These are phyloP conservation scores for Paracentrotus lividus DNA, from an alignment of 53 echinoderm and acorn worm species.

Conservation along the genomic window DNA sequence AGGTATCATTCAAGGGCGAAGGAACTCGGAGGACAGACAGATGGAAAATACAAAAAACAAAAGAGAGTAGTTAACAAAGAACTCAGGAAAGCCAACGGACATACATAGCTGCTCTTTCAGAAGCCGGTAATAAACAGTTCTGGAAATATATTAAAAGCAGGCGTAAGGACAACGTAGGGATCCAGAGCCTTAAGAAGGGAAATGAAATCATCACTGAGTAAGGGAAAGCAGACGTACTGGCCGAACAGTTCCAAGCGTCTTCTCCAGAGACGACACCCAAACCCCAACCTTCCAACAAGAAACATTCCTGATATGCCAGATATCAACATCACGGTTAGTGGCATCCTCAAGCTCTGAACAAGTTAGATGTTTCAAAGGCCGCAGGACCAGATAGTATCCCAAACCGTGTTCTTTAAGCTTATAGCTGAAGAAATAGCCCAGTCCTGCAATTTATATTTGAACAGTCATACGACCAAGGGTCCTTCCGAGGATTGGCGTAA, in stretches of 20 bases:
- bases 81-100: slow-evolving; percentile 28
- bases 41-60: background rate
- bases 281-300: slow-evolving; percentile 12
- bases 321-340: background rate
- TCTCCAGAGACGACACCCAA: background rate
- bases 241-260: slow-evolving; percentile 71
- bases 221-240: slow-evolving; percentile 62
- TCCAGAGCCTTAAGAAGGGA: slow-evolving; percentile 61
- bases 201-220: slow-evolving; percentile 62
- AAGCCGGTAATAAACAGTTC: slow-evolving; percentile 40
- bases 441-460: slow-evolving; percentile 10
- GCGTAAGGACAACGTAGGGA: slow-evolving; percentile 65
- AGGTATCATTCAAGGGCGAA: slow-evolving; percentile 27
- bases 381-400: slow-evolving; percentile 15
- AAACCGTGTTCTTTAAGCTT: slow-evolving; percentile 18
- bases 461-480: slow-evolving; percentile 13
- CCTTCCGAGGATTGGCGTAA: slow-evolving; percentile 44
- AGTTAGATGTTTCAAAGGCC: slow-evolving; percentile 39
- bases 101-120: background rate
- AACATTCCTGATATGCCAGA: slow-evolving; percentile 58
- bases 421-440: slow-evolving; percentile 1
- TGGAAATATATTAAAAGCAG: slow-evolving; percentile 71
- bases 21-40: background rate
- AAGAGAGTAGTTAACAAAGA: slow-evolving; percentile 37
- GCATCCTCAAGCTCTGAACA: slow-evolving; percentile 20